Evolutionary conservation across 2,113 vertebrate species (phyloP).

Genomic region (Anhinga rufa): DNA sequence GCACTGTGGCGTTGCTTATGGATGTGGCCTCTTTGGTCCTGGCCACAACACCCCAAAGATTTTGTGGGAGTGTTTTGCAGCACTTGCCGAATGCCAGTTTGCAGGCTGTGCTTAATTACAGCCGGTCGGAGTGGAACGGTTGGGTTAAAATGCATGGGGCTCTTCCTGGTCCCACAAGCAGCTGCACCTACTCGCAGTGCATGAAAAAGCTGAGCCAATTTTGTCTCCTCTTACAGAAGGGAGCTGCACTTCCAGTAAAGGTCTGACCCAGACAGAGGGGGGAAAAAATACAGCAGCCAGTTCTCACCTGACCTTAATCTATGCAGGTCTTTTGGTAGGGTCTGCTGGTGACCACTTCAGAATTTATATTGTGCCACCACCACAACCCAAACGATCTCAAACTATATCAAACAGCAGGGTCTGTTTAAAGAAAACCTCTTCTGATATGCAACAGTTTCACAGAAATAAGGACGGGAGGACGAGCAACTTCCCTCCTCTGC

Average conservation of each 20-base stretch:
- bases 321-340: background rate
- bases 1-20: background rate
- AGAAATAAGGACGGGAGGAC: background rate
- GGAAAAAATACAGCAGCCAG: fast-evolving
- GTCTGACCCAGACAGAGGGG: background rate
- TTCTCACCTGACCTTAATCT: background rate
- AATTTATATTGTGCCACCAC: no score
- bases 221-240: background rate
- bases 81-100: background rate
- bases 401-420: background rate
- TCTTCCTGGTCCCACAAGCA: background rate
- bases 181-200: background rate
- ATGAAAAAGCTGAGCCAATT: background rate
- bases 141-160: background rate
- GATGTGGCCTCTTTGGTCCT: background rate
- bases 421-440: background rate
- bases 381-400: background rate
- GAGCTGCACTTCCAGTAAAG: background rate
- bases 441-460: background rate
- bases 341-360: no score
- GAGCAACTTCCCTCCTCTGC: background rate
- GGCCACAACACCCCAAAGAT: background rate
- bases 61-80: background rate
- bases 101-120: background rate
- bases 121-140: background rate